A percentile compares a stretch with the other conserved stretches of the same genome.
phyloP scores from a whole-genome alignment of 2,888 invertebrate genomes.

The Epirrita christyi region DNA sequence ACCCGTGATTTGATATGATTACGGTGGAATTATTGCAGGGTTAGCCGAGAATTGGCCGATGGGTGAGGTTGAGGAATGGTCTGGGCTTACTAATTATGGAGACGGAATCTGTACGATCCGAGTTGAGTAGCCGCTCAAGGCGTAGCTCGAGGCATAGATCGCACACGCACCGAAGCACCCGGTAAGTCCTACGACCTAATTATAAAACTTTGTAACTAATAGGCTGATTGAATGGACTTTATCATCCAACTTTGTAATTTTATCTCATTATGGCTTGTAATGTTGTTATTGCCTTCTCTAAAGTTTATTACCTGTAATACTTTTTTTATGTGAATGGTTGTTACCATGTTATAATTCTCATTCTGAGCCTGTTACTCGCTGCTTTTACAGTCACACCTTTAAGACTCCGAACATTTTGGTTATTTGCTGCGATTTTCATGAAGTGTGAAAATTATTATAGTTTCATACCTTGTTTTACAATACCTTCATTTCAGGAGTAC shows the following conservation, averaged over 20 bases:
- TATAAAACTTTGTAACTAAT: constrained; percentile 1
- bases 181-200: constrained; percentile 64
- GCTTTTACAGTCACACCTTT: not conserved
- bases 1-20: constrained; percentile 64
- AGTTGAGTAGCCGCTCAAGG: constrained; percentile 93
- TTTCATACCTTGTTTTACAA: no score
- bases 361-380: not conserved
- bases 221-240: not conserved
- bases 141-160: constrained; percentile 87
- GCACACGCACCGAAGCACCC: constrained; percentile 87
- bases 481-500: constrained; percentile 80
- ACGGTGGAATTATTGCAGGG: constrained; percentile 63
- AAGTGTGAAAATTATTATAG: no score
- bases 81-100: constrained; percentile 87
- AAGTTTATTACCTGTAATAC: constrained; percentile 13
- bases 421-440: no score
- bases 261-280: constrained; percentile 13
- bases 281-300: constrained; percentile 13
- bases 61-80: constrained; percentile 57
- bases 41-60: constrained; percentile 60
- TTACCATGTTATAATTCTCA: constrained; percentile 2
- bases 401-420: no score
- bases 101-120: constrained; percentile 97
- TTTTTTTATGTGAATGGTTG: not conserved
- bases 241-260: constrained; percentile 12